Evolutionary conservation across 1,140 invertebrate genomes (phyloP).

Genomic region (Capitella teleta): DNA sequence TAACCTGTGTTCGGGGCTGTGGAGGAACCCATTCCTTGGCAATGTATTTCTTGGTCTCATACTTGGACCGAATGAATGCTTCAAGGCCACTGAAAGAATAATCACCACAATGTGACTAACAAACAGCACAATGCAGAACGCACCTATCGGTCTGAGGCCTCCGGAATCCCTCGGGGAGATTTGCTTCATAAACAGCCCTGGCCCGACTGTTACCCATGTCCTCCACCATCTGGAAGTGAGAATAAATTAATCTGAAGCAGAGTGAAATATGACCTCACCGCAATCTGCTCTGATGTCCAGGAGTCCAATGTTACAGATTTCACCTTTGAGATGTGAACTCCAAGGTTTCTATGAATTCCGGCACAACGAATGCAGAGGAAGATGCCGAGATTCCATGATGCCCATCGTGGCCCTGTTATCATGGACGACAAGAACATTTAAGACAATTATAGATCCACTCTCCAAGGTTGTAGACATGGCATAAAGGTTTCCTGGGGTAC

Average conservation of each 20-base stretch:
- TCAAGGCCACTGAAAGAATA: constrained; percentile 56
- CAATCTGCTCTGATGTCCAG: constrained; percentile 44
- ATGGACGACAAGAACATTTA: background rate
- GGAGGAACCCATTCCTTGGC: constrained; percentile 90
- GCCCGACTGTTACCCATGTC: constrained; percentile 97
- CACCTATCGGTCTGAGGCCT: constrained; percentile 79
- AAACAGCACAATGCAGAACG: background rate
- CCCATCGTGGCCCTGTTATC: constrained; percentile 73
- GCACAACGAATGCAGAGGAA: constrained; percentile 78
- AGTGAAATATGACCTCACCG: constrained; percentile 23
- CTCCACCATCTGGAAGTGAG: constrained; percentile 72
- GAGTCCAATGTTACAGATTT: constrained; percentile 76
- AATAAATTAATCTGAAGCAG: too few relatives aligned
- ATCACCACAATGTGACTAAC: constrained; percentile 3
- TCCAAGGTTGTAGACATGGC: background rate
- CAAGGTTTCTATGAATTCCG: constrained; percentile 68
- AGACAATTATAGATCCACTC: background rate
- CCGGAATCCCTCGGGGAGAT: constrained; percentile 85
- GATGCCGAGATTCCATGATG: constrained; percentile 80
- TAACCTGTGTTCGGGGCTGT: constrained; percentile 56
- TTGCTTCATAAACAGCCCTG: constrained; percentile 92
- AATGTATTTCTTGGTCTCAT: constrained; percentile 96
- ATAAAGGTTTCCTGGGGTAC: background rate
- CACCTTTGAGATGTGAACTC: constrained; percentile 76
- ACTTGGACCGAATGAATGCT: constrained; percentile 91